These are phyloP conservation scores for Florisuga fusca DNA, from an alignment of 2,797 vertebrate species.

Conservation along the genomic window DNA sequence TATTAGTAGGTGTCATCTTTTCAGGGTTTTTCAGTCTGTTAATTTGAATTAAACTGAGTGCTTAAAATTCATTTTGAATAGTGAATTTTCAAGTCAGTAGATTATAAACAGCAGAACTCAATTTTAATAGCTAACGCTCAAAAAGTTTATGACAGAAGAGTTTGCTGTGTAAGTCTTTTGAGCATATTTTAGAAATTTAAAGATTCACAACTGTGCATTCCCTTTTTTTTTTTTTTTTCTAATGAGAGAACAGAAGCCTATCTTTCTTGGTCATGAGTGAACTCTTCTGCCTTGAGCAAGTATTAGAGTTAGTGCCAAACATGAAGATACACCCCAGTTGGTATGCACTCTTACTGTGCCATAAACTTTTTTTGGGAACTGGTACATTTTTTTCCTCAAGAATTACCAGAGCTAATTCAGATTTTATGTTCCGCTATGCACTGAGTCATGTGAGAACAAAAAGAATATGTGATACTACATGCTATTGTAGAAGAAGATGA, in stretches of 20 bases:
- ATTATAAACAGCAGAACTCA: background rate
- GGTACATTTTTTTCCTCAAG: background rate
- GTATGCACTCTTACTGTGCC: background rate
- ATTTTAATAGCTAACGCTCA: background rate
- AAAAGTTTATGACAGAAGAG: background rate
- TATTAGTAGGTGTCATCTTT: background rate
- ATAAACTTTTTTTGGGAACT: background rate
- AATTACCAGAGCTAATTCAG: background rate
- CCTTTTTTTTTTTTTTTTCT: fast-evolving
- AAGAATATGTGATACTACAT: background rate
- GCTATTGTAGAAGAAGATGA: background rate
- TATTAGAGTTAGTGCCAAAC: background rate
- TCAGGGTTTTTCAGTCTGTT: background rate
- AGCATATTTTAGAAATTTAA: background rate
- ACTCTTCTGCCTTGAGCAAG: background rate
- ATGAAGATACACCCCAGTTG: background rate
- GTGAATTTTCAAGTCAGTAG: background rate
- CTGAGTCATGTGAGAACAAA: background rate
- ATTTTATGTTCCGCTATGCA: background rate
- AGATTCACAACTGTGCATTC: background rate
- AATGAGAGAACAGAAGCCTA: background rate
- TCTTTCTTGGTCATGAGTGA: background rate
- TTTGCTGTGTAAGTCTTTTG: background rate
- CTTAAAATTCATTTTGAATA: background rate
- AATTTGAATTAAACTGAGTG: background rate